Evolutionary conservation across 1,140 invertebrate species (phyloP), one percentile per base, ranked within the genome.

Genomic region (Limonius californicus): DNA sequence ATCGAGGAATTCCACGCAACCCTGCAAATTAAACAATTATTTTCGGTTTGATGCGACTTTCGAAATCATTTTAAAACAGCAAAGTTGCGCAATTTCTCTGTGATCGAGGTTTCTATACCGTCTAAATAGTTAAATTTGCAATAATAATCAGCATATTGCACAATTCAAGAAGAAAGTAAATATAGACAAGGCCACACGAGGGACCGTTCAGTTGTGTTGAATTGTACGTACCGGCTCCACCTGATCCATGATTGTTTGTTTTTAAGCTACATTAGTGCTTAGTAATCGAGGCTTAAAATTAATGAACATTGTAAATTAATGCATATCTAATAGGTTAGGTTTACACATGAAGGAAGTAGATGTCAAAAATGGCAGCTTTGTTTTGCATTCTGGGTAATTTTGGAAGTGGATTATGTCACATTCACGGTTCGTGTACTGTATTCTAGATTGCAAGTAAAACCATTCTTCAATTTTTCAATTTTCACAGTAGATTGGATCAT

Each of bases 1-100:
- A 66, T 76, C 74, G 50, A 76, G 58, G 57, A 76, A 76, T 30
- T 69, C 60, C 3, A 50, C 45, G n/a, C 16, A 50, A 21, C 45
- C 20, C 45, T 50, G 19, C 3, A 50, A n/a, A n/a, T n/a, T n/a
- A n/a, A n/a, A n/a, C n/a, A n/a, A 45, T 45, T 32, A 32, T 32
- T 32, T 32, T 4, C 4, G 11, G 4, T 32, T 32, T 32, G 27
- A 32, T 32, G 4, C 11, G 11, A 32, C 27, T 11, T 4, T 11
- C 11, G n/a, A n/a, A 6, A 6, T 32, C 27, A 32, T 32, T 32
- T 4, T 11, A 32, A 4, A 32, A 32, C 27, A 32, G 27, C 11
- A n/a, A n/a, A n/a, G n/a, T n/a, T n/a, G n/a, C n/a, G n/a, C n/a
- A n/a, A n/a, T n/a, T n/a, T n/a, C n/a, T n/a, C n/a, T n/a, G n/a